phyloP scores from a whole-genome alignment of 2,797 vertebrate species.

The Mus minutoides region DNA sequence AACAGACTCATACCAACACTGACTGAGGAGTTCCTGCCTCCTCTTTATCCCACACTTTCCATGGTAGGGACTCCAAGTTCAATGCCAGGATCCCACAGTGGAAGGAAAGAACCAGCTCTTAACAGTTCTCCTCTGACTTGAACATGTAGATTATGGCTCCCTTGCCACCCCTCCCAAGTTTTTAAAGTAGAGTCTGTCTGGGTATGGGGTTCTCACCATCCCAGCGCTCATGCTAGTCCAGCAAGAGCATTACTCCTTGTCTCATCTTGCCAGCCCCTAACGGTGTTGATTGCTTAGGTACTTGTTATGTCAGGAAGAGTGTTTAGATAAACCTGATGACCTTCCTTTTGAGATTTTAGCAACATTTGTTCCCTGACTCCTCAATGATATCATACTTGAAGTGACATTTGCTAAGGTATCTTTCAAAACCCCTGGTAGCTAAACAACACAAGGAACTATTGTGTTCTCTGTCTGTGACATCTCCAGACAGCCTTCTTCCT shows the following conservation, averaged over 20 bases:
- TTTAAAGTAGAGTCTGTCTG: not conserved
- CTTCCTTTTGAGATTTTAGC: constrained; percentile 90
- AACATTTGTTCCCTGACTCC: constrained; percentile 86
- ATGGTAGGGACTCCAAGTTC: not conserved
- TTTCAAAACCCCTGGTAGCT: constrained; percentile 96
- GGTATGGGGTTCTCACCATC: not conserved
- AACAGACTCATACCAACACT: rapidly evolving
- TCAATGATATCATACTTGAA: constrained; percentile 91
- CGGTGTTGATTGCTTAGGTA: constrained; percentile 87
- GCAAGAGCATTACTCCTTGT: not conserved
- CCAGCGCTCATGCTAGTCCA: too few relatives aligned
- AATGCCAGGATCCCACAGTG: not conserved
- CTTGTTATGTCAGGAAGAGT: constrained; percentile 83
- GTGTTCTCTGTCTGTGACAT: not conserved
- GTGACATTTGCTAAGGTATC: constrained; percentile 89
- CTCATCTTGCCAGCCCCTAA: too few relatives aligned
- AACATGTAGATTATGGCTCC: not conserved
- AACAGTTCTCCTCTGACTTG: not conserved
- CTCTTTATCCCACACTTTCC: not conserved
- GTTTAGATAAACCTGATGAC: constrained; percentile 90
- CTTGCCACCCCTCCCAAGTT: not conserved
- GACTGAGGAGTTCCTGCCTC: not conserved
- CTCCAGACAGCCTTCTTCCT: not conserved
- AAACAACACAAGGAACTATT: not conserved
- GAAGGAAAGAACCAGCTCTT: not conserved